These are phyloP conservation scores for Lysandra bellargus DNA, from an alignment of 2,888 invertebrate species.

Conservation along the genomic window DNA sequence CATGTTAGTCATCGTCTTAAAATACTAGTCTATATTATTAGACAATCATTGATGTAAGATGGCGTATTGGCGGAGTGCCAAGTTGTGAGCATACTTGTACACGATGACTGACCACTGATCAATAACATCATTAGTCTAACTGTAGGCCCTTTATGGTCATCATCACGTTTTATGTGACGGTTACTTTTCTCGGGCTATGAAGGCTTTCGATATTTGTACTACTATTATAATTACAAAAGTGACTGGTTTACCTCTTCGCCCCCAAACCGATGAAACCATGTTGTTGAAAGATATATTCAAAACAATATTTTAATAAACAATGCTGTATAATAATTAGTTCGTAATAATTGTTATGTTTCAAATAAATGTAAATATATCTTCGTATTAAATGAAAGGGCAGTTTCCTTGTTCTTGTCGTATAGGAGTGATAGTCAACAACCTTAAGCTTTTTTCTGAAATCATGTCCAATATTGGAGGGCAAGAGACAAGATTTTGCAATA, in stretches of 20 bases:
- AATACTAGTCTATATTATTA: not conserved
- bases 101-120: not conserved
- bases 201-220: too few relatives aligned
- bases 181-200: too few relatives aligned
- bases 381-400: too few relatives aligned
- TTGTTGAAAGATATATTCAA: too few relatives aligned
- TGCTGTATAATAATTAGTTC: too few relatives aligned
- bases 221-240: too few relatives aligned
- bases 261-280: too few relatives aligned
- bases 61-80: not conserved
- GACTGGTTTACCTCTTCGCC: too few relatives aligned
- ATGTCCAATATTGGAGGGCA: not conserved
- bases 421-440: not conserved
- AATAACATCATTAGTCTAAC: not conserved
- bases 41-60: slow-evolving; percentile 7
- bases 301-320: too few relatives aligned
- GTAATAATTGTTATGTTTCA: too few relatives aligned
- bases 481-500: not conserved
- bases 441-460: not conserved
- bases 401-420: not conserved
- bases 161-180: too few relatives aligned
- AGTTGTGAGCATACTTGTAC: not conserved
- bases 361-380: too few relatives aligned
- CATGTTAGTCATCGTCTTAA: not conserved
- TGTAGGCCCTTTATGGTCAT: not conserved